Evolutionary conservation across 2,113 vertebrate species (phyloP).

Genomic region (Pygathrix nemaeus): DNA sequence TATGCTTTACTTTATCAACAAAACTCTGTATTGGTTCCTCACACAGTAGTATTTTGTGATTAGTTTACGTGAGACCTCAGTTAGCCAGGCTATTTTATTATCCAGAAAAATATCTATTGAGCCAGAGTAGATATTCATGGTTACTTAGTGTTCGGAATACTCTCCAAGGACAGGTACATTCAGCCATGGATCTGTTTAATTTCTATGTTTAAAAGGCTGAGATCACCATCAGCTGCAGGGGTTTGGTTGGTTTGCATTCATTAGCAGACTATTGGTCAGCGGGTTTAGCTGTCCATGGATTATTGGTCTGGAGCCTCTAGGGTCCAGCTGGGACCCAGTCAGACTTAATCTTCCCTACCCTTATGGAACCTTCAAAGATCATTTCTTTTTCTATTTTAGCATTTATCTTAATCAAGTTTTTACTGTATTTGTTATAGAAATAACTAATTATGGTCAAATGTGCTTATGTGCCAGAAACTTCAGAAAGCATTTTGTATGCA

Average conservation of each 20-base stretch:
- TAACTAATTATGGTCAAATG: neutral
- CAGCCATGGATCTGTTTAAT: neutral
- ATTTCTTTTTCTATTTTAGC: neutral
- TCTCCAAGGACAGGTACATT: rapidly evolving
- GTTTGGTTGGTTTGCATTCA: rapidly evolving
- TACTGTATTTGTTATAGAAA: neutral
- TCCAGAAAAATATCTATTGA: neutral
- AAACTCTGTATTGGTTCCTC: too few relatives aligned
- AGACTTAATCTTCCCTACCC: neutral
- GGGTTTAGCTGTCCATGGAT: neutral
- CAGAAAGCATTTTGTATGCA: neutral
- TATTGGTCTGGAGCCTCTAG: neutral
- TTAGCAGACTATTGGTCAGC: rapidly evolving
- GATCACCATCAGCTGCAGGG: rapidly evolving
- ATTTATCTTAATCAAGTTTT: neutral
- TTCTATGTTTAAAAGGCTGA: neutral
- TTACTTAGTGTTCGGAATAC: rapidly evolving
- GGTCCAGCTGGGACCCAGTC: rapidly evolving
- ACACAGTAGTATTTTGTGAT: neutral
- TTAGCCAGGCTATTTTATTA: neutral
- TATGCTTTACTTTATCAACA: too few relatives aligned
- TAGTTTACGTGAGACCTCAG: neutral
- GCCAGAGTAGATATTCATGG: rapidly evolving
- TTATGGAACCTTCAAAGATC: rapidly evolving
- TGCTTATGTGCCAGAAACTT: neutral